These are phyloP conservation scores for Anas platyrhynchos DNA, from an alignment of 2,113 vertebrate genomes.

Conservation along the genomic window DNA sequence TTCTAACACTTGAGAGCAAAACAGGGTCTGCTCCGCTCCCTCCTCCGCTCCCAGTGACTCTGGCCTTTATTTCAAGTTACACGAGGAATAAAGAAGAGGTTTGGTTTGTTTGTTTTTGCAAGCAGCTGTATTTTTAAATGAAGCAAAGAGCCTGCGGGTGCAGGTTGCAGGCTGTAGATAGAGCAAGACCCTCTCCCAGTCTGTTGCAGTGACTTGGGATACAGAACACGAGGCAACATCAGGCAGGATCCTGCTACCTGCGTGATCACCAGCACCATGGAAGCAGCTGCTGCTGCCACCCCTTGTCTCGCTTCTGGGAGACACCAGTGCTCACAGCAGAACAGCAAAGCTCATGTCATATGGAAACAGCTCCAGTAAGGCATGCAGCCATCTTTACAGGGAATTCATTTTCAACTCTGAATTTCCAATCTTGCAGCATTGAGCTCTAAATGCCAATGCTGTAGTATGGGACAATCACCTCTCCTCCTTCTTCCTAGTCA, in stretches of 20 bases:
- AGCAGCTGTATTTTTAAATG: neutral
- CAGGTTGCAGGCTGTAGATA: neutral
- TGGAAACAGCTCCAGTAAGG: neutral
- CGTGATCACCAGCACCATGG: neutral
- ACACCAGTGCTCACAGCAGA: neutral
- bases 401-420: neutral
- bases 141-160: neutral
- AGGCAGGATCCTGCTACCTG: rapidly evolving
- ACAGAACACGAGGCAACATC: rapidly evolving
- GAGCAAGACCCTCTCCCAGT: neutral
- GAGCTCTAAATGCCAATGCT: neutral
- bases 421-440: neutral
- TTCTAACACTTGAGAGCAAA: neutral
- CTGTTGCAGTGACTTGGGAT: neutral
- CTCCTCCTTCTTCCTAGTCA: too few relatives aligned
- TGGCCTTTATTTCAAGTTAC: neutral
- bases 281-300: neutral
- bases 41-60: neutral
- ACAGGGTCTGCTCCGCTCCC: neutral
- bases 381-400: neutral
- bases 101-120: neutral
- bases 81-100: neutral
- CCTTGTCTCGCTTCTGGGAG: neutral
- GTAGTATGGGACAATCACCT: too few relatives aligned
- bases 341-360: neutral